These are phyloP conservation scores for Venusia cambrica DNA, from an alignment of 2,888 invertebrate genomes.

Conservation along the genomic window DNA sequence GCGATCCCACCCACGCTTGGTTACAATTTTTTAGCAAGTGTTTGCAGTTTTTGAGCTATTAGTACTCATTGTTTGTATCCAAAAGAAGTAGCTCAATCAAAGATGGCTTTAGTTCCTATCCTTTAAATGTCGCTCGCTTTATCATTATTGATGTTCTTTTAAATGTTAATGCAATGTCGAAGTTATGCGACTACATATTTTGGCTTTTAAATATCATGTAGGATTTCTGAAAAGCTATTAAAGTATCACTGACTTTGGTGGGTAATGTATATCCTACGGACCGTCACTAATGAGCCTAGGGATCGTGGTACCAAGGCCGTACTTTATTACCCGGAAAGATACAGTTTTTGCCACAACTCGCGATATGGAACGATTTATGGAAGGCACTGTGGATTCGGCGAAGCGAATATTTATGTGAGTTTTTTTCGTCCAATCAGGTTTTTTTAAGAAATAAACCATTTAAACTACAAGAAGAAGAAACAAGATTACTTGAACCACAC, in stretches of 20 bases:
- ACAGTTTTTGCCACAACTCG: constrained; percentile 24
- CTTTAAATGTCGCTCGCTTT: too few species aligned
- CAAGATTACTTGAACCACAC: too few species aligned
- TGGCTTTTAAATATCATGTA: constrained; percentile 10
- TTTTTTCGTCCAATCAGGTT: too few species aligned
- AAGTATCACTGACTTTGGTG: constrained; percentile 9
- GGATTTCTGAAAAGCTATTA: constrained; percentile 4
- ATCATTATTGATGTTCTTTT: too few species aligned
- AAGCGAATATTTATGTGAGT: constrained; percentile 5
- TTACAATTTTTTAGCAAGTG: constrained; percentile 16
- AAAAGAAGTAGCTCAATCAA: too few species aligned
- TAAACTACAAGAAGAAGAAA: too few species aligned
- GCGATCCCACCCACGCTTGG: constrained; percentile 25
- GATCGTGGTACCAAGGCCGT: constrained; percentile 28
- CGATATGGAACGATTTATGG: constrained; percentile 23
- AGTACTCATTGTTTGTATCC: too few species aligned
- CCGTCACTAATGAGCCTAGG: constrained; percentile 28
- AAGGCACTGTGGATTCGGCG: constrained; percentile 8
- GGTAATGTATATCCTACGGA: constrained; percentile 22
- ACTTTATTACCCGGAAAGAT: constrained; percentile 33
- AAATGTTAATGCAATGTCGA: too few species aligned
- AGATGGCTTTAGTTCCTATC: too few species aligned
- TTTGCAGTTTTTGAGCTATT: constrained; percentile 2
- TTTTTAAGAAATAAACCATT: too few species aligned
- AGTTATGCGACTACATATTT: constrained; percentile 1